Evolutionary conservation across 1,140 invertebrate species (phyloP).

Genomic region (Rhyzopertha dominica): DNA sequence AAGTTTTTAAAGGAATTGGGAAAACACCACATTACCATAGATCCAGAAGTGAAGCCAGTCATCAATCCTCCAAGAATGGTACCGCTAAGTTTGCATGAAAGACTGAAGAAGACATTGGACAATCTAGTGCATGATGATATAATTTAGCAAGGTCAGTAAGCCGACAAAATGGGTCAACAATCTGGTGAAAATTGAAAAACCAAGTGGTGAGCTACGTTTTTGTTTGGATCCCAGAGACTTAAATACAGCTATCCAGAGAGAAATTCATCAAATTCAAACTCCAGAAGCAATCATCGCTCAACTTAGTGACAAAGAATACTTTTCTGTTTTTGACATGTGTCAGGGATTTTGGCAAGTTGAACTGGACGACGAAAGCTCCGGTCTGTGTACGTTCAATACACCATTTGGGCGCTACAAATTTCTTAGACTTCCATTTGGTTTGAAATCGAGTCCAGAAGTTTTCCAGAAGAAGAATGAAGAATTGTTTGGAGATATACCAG

Average conservation of each 20-base stretch:
- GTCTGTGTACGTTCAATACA: constrained; percentile 8
- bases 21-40: not conserved
- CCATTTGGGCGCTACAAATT: constrained; percentile 32
- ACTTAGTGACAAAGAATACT: constrained; percentile 16
- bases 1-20: constrained; percentile 1
- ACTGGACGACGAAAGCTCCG: constrained; percentile 13
- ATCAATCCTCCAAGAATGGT: constrained; percentile 7
- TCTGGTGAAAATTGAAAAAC: constrained; percentile 40
- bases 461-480: constrained; percentile 26
- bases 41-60: not conserved
- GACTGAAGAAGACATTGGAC: constrained; percentile 8
- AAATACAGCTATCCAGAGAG: constrained; percentile 40
- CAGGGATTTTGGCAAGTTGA: constrained; percentile 21
- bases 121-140: constrained; percentile 12
- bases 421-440: constrained; percentile 34
- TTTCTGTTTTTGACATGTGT: constrained; percentile 23
- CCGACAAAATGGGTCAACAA: constrained; percentile 42
- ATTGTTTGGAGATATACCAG: constrained; percentile 16
- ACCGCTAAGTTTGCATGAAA: not conserved
- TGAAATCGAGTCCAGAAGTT: constrained; percentile 29
- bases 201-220: constrained; percentile 34
- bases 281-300: constrained; percentile 29
- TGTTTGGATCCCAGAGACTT: constrained; percentile 45
- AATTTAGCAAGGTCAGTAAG: constrained; percentile 31
- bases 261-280: constrained; percentile 31